A percentile compares a stretch with the other conserved stretches of the same genome.
phyloP scores from a whole-genome alignment of 1,140 invertebrate genomes.

The Protaetia brevitarsis region DNA sequence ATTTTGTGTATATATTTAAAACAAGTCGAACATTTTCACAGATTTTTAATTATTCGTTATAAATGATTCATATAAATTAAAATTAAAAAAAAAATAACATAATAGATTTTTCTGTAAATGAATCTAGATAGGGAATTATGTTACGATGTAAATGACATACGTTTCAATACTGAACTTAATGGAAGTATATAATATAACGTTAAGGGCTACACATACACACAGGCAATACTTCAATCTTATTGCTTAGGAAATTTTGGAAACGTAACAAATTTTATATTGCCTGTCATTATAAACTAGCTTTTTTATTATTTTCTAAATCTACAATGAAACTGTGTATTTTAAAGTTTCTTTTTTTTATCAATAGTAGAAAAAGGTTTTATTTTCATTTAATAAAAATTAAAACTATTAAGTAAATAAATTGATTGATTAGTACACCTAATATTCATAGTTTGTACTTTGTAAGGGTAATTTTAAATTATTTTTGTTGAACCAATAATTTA shows the following conservation, averaged over 20 bases:
- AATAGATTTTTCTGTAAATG: conserved; percentile 30
- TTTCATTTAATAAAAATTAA: too few species aligned
- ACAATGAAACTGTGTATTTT: neutral
- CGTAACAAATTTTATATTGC: neutral
- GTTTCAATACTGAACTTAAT: conserved; percentile 13
- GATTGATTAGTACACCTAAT: too few species aligned
- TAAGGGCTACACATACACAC: neutral
- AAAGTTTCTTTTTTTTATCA: too few species aligned
- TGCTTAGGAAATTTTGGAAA: neutral
- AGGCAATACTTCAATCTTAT: conserved; percentile 9
- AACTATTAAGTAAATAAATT: too few species aligned
- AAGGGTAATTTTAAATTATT: too few species aligned
- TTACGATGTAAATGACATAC: conserved; percentile 13
- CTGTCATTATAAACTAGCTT: neutral
- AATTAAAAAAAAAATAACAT: conserved; percentile 18
- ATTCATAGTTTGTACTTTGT: too few species aligned
- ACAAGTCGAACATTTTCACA: conserved; percentile 14
- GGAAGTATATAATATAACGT: neutral
- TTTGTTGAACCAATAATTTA: too few species aligned
- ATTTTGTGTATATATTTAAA: conserved; percentile 16
- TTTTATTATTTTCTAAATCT: neutral
- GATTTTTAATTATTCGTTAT: conserved; percentile 17
- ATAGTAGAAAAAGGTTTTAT: too few species aligned
- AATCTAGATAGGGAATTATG: conserved; percentile 17
- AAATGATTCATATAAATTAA: conserved; percentile 17